Conservation (phyloP, 2,888 invertebrate species). For the Lochmaea crataegi region DNA sequence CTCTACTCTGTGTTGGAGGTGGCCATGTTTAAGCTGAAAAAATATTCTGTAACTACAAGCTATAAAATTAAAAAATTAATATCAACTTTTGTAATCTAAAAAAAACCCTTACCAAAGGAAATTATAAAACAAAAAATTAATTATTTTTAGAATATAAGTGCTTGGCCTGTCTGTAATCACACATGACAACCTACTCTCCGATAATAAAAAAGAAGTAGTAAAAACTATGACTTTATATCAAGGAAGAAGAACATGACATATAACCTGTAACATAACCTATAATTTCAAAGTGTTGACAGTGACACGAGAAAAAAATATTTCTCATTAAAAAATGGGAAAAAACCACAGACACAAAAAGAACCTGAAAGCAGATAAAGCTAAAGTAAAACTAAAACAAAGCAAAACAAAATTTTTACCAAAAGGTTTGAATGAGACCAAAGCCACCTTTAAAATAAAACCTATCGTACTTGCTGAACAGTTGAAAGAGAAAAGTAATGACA, state of each 20-base stretch:
- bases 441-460: conserved; percentile 89
- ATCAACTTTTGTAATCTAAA: too few species aligned
- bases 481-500: conserved; percentile 65
- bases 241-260: neutral
- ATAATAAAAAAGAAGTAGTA: too few species aligned
- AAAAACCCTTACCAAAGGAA: too few species aligned
- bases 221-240: too few species aligned
- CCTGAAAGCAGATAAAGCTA: conserved; percentile 85
- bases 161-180: too few species aligned
- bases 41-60: too few species aligned
- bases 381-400: conserved; percentile 82
- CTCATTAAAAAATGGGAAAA: conserved; percentile 67
- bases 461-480: conserved; percentile 86
- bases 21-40: too few species aligned
- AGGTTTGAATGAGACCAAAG: conserved; percentile 89
- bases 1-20: too few species aligned
- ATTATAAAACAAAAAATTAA: too few species aligned
- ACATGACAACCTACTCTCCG: too few species aligned
- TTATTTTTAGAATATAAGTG: too few species aligned
- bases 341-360: conserved; percentile 77
- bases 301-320: neutral
- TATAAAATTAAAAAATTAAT: too few species aligned
- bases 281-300: neutral
- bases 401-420: conserved; percentile 82
- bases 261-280: neutral